A percentile compares a stretch with the other conserved stretches of the same genome.
phyloP scores from a whole-genome alignment of 1,140 invertebrate species.

The Pseudomyrmex sp. region DNA sequence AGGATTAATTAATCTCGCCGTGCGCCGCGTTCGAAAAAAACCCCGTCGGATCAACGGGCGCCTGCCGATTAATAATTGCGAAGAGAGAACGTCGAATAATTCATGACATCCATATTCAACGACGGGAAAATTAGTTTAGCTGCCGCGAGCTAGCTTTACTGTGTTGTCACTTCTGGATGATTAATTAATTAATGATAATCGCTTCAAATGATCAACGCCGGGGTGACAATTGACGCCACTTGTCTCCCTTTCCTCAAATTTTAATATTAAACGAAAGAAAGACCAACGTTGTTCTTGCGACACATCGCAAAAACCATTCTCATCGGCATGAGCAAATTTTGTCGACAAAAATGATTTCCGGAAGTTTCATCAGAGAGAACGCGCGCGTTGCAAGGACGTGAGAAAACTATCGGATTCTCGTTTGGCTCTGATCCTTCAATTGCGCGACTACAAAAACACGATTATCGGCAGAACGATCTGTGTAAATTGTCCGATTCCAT shows the following conservation, averaged over 20 bases:
- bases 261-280: background rate
- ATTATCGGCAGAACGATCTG: background rate
- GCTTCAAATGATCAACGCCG: conserved; percentile 27
- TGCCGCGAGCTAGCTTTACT: background rate
- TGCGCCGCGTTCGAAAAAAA: conserved; percentile 19
- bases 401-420: conserved; percentile 30
- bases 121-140: conserved; percentile 29
- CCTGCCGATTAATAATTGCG: conserved; percentile 46
- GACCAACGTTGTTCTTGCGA: background rate
- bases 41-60: background rate
- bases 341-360: too few relatives aligned
- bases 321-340: background rate
- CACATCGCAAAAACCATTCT: background rate
- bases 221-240: background rate
- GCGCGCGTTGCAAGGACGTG: background rate
- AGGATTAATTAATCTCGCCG: conserved; percentile 42
- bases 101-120: conserved; percentile 22
- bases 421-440: conserved; percentile 26
- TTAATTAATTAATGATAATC: conserved; percentile 50
- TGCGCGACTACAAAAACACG: background rate
- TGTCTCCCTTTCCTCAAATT: background rate
- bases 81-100: conserved; percentile 35
- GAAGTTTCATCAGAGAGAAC: background rate
- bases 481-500: conserved; percentile 4
- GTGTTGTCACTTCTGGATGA: background rate